Evolutionary conservation across 2,888 invertebrate genomes (phyloP), one percentile per base, ranked within the genome.

Genomic region (Hemicrepidius hirtus): DNA sequence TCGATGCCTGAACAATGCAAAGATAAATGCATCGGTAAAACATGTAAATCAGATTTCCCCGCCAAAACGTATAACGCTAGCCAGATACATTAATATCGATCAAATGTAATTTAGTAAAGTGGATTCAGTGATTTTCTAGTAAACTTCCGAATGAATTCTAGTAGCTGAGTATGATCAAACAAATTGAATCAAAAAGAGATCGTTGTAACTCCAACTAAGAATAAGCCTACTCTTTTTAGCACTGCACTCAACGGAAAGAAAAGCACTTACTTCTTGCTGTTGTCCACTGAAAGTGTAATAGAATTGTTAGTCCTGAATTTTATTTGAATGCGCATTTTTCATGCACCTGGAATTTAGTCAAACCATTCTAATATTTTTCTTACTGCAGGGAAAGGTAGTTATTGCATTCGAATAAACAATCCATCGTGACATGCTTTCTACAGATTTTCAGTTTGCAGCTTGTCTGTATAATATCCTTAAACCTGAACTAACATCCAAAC

Each of bases 91-190:
- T 80, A 78, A 76, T 80, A 79, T 80, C 77, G 75, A 76, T 73
- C 76, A 78, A 78, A 80, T 78, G 78, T 77, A 79, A 80, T 80
- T 79, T 80, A 74, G 74, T 75, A 73, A 76, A 78, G 78, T 79
- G 78, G 75, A 74, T 76, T 77, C 76, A 75, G 75, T 76, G 75
- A 77, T 78, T 77, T 75, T 76, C 76, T 62, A 37, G 57, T 57
- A 57, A 57, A 57, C 57, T 57, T 57, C 37, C 57, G 57, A 57
- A 78, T 75, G 75, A 71, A 66, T 74, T 74, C 75, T 71, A 78
- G 73, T 73, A 76, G 78, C 75, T 74, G 73, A 75, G 71, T 78
- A 77, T 78, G 77, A 76, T 75, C 74, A 76, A 77, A 77, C 74
- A 73, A 76, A 77, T 76, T 74, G 75, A 72, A 76, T 64, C 64